These are phyloP conservation scores for Temnopleurus reevesii DNA, from an alignment of 53 echinoderm and acorn worm genomes.

Conservation along the genomic window DNA sequence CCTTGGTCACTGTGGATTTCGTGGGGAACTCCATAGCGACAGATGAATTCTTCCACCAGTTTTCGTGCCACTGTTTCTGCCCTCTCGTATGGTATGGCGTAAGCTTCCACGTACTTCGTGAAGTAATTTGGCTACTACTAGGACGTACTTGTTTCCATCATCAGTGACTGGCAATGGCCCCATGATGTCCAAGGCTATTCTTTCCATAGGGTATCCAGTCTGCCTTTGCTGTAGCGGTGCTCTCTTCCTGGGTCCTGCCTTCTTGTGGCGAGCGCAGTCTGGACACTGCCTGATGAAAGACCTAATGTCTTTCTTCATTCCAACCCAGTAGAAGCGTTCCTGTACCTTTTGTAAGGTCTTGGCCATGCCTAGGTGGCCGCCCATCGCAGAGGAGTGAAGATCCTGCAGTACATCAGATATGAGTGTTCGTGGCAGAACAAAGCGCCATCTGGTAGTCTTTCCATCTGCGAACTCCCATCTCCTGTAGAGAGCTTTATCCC, in stretches of 20 bases:
- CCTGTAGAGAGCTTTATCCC: conserved; percentile 42
- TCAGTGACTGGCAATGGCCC: conserved; percentile 35
- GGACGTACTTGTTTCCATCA: conserved; percentile 19
- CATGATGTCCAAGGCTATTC: conserved; percentile 33
- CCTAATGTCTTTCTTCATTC: conserved; percentile 60
- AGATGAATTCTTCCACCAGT: conserved; percentile 3
- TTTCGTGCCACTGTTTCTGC: background rate
- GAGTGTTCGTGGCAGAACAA: conserved; percentile 45
- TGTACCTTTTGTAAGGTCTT: conserved; percentile 60
- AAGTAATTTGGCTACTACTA: background rate
- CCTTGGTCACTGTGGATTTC: conserved; percentile 43
- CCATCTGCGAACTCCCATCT: conserved; percentile 70
- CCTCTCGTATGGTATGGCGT: conserved; percentile 2
- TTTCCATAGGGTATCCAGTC: conserved; percentile 33
- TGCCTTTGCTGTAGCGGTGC: conserved; percentile 46
- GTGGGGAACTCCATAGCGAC: conserved; percentile 5
- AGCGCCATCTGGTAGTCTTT: conserved; percentile 29
- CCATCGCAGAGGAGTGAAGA: conserved; percentile 55
- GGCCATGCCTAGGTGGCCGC: conserved; percentile 67
- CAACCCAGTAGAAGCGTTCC: conserved; percentile 57
- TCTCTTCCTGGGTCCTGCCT: background rate
- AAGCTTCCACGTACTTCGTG: background rate
- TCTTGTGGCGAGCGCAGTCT: conserved; percentile 12
- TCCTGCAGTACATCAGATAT: conserved; percentile 36
- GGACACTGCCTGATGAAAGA: conserved; percentile 51